Base-by-base conservation (phyloP, 2,797 vertebrate species). In the Eupleurogrammus muticus region DNA sequence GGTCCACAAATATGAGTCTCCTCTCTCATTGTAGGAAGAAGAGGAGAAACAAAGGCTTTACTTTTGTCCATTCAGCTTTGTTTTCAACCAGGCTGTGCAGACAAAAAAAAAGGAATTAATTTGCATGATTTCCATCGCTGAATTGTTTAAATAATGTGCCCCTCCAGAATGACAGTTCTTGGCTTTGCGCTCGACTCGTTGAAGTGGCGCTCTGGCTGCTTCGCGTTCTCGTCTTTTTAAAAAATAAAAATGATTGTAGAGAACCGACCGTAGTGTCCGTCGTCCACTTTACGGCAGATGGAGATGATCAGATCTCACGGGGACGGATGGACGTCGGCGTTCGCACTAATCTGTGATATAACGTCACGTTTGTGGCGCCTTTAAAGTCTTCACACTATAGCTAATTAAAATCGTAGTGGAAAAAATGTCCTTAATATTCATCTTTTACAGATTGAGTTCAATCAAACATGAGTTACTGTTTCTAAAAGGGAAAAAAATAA, bases 121-220 rank as follows among this genome's bases (percentile, higher is more conserved):
- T 88, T 87, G 79, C 88, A 91, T 90, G 81, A 90, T 87, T 89
- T 80, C 48, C 69, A 70, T 46, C 1, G 24, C 73, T 81, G 76
- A 77, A 88, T 85, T 86, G 74, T 82, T 80, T 85, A 71, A 88
- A 85, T 88, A 87, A 83, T 90, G 75, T 77, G 42, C 73, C 57
- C 64, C 80, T 73, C 24, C n/a, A 46, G 81, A 79, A 90, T 86
- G 62, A 75, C 69, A 80, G 59, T 69, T 75, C 51, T 82, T 77
- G 65, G 80, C 77, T 76, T 85, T 72, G 70, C 59, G 38, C 59
- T 70, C 64, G 66, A 75, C 75, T 84, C 87, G 60, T 88, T n/a
- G 42, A 53, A 87, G 74, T 75, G 63, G 66, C 69, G 73, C 63
- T 80, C 52, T 60, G 51, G 12, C 62, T 76, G 52, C 52, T 66